These are phyloP conservation scores for Cetoscarus ocellatus DNA, from an alignment of 2,797 vertebrate species.

Conservation along the genomic window DNA sequence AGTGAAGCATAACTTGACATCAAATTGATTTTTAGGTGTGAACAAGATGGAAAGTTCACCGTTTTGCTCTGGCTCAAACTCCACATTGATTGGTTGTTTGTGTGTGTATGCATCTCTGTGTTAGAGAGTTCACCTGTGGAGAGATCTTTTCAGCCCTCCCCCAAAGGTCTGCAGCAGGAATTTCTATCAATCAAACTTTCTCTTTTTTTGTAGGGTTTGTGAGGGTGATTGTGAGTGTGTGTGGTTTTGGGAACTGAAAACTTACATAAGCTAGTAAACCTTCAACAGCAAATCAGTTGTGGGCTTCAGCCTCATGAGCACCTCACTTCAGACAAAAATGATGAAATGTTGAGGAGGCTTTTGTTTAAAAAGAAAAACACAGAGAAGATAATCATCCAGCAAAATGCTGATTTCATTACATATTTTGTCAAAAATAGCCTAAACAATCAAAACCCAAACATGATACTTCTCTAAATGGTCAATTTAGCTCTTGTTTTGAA, in stretches of 20 bases:
- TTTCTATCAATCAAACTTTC: neutral
- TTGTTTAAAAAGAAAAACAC: too few relatives aligned
- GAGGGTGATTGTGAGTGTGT: neutral
- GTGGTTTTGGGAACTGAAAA: slow-evolving; percentile 31
- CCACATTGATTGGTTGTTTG: slow-evolving; percentile 47
- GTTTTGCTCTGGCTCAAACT: slow-evolving; percentile 36
- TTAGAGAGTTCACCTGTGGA: neutral
- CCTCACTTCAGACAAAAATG: slow-evolving; percentile 30
- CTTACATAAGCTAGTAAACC: slow-evolving; percentile 46
- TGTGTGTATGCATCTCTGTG: neutral
- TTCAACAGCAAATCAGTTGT: slow-evolving; percentile 31
- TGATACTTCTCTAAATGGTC: slow-evolving; percentile 1
- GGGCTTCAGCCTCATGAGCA: slow-evolving; percentile 50
- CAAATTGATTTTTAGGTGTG: slow-evolving; percentile 64
- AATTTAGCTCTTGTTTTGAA: neutral
- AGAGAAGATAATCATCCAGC: slow-evolving; percentile 11
- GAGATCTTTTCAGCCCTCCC: neutral
- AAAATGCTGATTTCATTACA: neutral
- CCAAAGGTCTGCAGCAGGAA: slow-evolving; percentile 2
- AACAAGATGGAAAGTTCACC: slow-evolving; percentile 57
- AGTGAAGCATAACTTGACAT: slow-evolving; percentile 56
- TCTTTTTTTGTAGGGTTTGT: neutral
- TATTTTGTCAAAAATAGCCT: slow-evolving; percentile 1
- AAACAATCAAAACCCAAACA: too few relatives aligned
- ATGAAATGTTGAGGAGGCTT: too few relatives aligned